These are phyloP conservation scores for Prorops nasuta DNA, from an alignment of 1,140 invertebrate genomes.

Conservation along the genomic window DNA sequence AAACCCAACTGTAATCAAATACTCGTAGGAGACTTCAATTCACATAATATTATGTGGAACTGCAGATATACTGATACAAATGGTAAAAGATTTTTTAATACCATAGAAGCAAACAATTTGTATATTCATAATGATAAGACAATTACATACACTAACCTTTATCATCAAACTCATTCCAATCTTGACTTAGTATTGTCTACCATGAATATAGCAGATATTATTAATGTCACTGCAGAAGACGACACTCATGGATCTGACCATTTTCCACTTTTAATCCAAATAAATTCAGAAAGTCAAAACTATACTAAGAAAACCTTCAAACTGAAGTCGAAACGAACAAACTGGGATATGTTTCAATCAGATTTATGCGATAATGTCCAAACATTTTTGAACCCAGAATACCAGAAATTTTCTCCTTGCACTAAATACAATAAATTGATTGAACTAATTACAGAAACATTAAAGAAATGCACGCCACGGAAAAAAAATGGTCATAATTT, in stretches of 20 bases:
- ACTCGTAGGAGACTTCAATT: slow-evolving; percentile 6
- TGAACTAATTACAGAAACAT: neutral
- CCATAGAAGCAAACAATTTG: neutral
- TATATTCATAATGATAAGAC: slow-evolving; percentile 2
- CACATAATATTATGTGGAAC: slow-evolving; percentile 9
- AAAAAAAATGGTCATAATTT: neutral
- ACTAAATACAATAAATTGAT: neutral
- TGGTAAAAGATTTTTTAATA: neutral
- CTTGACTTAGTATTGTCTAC: neutral
- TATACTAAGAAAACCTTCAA: neutral
- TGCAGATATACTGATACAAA: neutral
- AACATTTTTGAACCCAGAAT: neutral
- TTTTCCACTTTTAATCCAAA: slow-evolving; percentile 5
- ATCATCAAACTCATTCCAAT: neutral
- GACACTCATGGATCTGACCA: slow-evolving; percentile 4
- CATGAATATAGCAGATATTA: neutral
- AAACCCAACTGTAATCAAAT: neutral
- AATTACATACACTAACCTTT: neutral
- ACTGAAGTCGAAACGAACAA: slow-evolving; percentile 3
- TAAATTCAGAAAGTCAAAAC: neutral
- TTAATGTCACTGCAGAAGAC: neutral
- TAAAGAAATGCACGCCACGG: neutral
- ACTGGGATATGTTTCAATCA: neutral
- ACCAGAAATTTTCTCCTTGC: neutral
- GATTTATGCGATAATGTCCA: neutral